These are phyloP conservation scores for Pseudococcus jackbeardsleyi DNA, from an alignment of 2,888 invertebrate species.

Conservation along the genomic window DNA sequence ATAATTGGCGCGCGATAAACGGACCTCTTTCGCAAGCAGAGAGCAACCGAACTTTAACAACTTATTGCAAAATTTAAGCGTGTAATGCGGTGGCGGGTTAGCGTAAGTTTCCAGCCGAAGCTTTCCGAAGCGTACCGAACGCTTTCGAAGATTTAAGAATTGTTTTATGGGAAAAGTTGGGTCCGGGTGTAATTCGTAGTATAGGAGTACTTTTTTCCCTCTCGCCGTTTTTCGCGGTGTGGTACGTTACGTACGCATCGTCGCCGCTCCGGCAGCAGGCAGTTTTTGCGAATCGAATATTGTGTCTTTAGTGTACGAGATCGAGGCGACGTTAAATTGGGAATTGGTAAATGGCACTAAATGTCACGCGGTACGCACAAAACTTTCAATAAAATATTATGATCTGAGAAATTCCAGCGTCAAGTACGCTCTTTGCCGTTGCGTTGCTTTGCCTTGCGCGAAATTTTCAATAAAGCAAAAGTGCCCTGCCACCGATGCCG, in stretches of 20 bases:
- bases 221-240: not conserved
- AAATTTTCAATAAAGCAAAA: slow-evolving; percentile 36
- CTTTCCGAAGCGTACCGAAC: slow-evolving; percentile 9
- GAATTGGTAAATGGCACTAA: slow-evolving; percentile 52
- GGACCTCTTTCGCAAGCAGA: not conserved
- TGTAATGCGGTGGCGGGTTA: slow-evolving; percentile 8
- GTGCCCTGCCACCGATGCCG: not conserved
- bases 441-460: no score
- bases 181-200: slow-evolving; percentile 30
- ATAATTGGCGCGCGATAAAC: slow-evolving; percentile 23
- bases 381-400: slow-evolving; percentile 32
- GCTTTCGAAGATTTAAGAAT: slow-evolving; percentile 48
- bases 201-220: not conserved
- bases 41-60: slow-evolving; percentile 47
- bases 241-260: not conserved
- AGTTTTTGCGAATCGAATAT: not conserved
- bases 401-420: slow-evolving; percentile 37
- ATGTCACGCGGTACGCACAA: slow-evolving; percentile 50
- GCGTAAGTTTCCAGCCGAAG: slow-evolving; percentile 1
- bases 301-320: slow-evolving; percentile 8
- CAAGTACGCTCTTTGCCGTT: not conserved
- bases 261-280: not conserved
- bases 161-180: slow-evolving; percentile 51
- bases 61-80: slow-evolving; percentile 39
- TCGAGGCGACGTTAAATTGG: slow-evolving; percentile 35